Base-by-base conservation (phyloP, 2,888 invertebrate genomes). In the Drosophila paramelanica region DNA sequence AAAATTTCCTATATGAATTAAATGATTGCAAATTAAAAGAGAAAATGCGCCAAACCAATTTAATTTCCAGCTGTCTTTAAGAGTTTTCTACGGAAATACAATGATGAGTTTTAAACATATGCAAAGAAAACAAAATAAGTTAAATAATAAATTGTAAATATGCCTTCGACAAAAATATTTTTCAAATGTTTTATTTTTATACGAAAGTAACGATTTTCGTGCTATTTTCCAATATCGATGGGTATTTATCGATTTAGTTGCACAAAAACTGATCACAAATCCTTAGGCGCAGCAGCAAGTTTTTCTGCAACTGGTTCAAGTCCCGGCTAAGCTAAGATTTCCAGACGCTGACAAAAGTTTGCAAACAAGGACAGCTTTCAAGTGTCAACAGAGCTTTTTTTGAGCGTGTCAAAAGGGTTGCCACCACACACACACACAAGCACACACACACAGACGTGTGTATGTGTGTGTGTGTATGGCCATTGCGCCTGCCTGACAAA, bases 331-430 rank as follows among this genome's bases (percentile, higher is more conserved):
- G 60, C 41, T 8, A 53, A 31, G 42, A 46, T 11, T 53, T 39
- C 42, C 41, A 47, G 45, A 25, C 43, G 55, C 39, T n/a, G 17
- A 47, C 25, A 60, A 79, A 81, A 83, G 86, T 83, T 83, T 75
- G 77, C 81, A 72, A 66, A 53, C 62, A 68, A 45, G 51, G 69
- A 49, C 70, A 89, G 89, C 85, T 86, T 86, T 89, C 65, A 53
- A 67, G 79, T 70, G 62, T 65, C 73, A 73, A 69, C 62, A 57
- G 49, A 61, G 66, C 61, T 79, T 80, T 77, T 77, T 77, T 53
- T 31, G 13, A 7, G 45, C 17, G 13, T n/a, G 39, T 33, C 36
- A n/a, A 76, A 77, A 79, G 77, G 77, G 81, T 80, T 78, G 78
- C n/a, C 31, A 7, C 25, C 45, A 58, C 41, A 4, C 33, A 49